phyloP scores from a whole-genome alignment of 92 coral and sea anemone genomes.

The Paragorgia papillata region DNA sequence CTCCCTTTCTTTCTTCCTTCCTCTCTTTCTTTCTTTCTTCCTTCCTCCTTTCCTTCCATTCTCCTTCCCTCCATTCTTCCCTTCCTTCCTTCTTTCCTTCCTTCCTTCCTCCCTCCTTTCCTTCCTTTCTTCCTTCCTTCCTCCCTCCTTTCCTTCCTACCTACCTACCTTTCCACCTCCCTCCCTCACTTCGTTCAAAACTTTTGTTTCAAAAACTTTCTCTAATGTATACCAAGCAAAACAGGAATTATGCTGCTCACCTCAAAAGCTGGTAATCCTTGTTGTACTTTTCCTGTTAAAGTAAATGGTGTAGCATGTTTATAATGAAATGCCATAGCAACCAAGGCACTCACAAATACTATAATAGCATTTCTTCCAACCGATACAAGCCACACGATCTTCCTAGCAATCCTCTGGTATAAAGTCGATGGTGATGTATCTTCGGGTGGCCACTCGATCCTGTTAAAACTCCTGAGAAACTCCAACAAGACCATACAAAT shows the following conservation, averaged over 20 bases:
- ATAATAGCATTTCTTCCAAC: conserved; percentile 88
- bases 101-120: too few species aligned
- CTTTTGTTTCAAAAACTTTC: too few species aligned
- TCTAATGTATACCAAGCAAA: too few species aligned
- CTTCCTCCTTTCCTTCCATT: too few species aligned
- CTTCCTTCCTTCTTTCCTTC: too few species aligned
- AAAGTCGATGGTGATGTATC: conserved; percentile 48
- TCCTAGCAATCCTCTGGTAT: conserved; percentile 70
- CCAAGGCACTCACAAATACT: conserved; percentile 66
- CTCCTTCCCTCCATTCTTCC: too few species aligned
- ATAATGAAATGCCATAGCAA: conserved; percentile 67
- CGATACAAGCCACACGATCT: conserved; percentile 77
- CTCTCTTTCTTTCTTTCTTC: too few species aligned
- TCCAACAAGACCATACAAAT: conserved; percentile 67
- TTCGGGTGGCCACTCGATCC: conserved; percentile 71
- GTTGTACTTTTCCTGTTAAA: conserved; percentile 62
- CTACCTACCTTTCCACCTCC: too few species aligned
- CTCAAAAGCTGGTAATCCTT: conserved; percentile 83
- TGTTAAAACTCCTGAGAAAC: conserved; percentile 58
- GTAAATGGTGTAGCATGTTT: conserved; percentile 49
- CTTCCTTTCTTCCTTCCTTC: too few species aligned
- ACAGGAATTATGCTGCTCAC: conserved; percentile 39
- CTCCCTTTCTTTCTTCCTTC: too few species aligned
- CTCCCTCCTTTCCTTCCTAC: too few species aligned
- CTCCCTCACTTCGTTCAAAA: too few species aligned